Conservation (phyloP, 2,797 vertebrate genomes). For the Discoglossus pictus region DNA sequence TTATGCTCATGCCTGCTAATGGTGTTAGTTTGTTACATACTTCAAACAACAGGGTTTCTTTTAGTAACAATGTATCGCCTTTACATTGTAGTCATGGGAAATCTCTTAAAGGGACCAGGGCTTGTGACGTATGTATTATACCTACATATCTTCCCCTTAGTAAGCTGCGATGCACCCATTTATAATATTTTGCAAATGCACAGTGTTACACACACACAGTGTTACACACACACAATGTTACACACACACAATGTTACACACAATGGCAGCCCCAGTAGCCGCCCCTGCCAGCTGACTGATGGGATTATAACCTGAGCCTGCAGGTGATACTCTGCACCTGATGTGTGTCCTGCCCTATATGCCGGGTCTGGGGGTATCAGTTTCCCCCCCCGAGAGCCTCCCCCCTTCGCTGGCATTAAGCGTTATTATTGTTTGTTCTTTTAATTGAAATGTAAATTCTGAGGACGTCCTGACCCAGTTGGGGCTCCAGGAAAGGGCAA, state of each 20-base stretch:
- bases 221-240: neutral
- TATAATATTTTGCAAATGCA: too few species aligned
- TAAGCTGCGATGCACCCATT: too few species aligned
- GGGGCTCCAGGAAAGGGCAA: slow-evolving; percentile 79
- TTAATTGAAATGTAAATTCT: slow-evolving; percentile 99
- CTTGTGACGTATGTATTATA: too few species aligned
- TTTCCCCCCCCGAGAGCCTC: slow-evolving; percentile 82
- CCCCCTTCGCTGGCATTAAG: slow-evolving; percentile 90
- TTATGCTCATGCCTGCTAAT: too few species aligned
- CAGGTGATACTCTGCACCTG: slow-evolving; percentile 76
- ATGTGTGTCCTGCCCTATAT: slow-evolving; percentile 83
- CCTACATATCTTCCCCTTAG: too few species aligned
- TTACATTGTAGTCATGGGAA: too few species aligned
- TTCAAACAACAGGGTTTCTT: too few species aligned
- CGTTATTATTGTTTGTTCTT: slow-evolving; percentile 89
- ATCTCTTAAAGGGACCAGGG: too few species aligned
- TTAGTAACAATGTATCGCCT: too few species aligned
- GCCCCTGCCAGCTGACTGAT: slow-evolving; percentile 36
- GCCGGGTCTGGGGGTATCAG: slow-evolving; percentile 91
- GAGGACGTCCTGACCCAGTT: slow-evolving; percentile 87
- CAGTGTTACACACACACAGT: too few species aligned
- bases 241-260: slow-evolving; percentile 18
- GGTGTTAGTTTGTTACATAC: too few species aligned
- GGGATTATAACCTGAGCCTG: slow-evolving; percentile 51
- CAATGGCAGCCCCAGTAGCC: slow-evolving; percentile 1